Evolutionary conservation across 2,888 invertebrate genomes (phyloP).

Genomic region (Meiosimyza decipiens): DNA sequence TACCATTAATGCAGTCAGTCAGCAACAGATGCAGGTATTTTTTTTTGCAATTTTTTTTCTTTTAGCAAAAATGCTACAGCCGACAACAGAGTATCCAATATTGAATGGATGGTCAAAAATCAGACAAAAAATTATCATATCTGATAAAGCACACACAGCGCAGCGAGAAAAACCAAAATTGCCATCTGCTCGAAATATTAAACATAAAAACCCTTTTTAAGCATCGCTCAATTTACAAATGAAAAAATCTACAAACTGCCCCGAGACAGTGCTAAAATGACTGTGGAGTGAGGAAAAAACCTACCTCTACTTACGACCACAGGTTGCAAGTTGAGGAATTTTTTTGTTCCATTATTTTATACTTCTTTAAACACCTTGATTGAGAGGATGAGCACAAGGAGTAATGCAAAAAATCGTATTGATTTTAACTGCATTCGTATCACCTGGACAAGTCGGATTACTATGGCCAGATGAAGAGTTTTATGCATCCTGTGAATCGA

Average conservation of each 20-base stretch:
- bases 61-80: slow-evolving; percentile 1
- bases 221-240: slow-evolving; percentile 36
- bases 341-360: too few species aligned
- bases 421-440: slow-evolving; percentile 19
- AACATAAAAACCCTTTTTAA: slow-evolving; percentile 34
- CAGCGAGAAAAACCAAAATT: too few species aligned
- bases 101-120: too few species aligned
- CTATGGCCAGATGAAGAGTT: background rate
- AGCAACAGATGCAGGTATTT: slow-evolving; percentile 42
- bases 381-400: too few species aligned
- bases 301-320: background rate
- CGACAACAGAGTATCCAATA: background rate
- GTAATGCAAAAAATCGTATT: slow-evolving; percentile 19
- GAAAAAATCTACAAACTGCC: slow-evolving; percentile 26
- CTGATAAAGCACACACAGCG: slow-evolving; percentile 10
- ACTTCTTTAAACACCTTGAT: too few species aligned
- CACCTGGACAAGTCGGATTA: slow-evolving; percentile 12
- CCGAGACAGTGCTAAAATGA: background rate
- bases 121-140: slow-evolving; percentile 26
- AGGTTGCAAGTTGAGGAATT: too few species aligned
- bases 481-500: too few species aligned
- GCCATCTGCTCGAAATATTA: slow-evolving; percentile 1
- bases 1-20: slow-evolving; percentile 47
- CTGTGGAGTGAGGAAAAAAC: background rate
- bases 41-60: slow-evolving; percentile 1